These are phyloP conservation scores for Hoplostethus mediterraneus DNA, from an alignment of 2,797 vertebrate genomes.

Conservation along the genomic window DNA sequence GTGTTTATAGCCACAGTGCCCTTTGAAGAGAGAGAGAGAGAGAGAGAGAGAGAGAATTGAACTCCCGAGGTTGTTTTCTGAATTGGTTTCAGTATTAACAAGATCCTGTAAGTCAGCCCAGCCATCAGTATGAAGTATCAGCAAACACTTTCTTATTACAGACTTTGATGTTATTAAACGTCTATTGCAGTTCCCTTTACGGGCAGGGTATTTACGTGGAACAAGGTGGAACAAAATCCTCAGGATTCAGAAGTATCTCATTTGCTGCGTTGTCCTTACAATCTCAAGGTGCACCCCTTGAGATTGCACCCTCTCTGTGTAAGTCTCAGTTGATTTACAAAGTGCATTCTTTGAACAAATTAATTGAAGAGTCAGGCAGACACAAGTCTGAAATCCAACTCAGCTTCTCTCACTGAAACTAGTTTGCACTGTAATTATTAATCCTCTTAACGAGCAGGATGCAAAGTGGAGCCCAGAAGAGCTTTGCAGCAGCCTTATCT, in stretches of 20 bases:
- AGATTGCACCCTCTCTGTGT: conserved; percentile 12
- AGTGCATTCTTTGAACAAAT: conserved; percentile 48
- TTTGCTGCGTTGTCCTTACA: conserved; percentile 39
- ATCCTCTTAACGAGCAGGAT: conserved; percentile 79
- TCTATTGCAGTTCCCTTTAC: conserved; percentile 10
- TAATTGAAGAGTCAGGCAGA: conserved; percentile 48
- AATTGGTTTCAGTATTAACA: conserved; percentile 31
- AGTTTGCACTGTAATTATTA: conserved; percentile 71
- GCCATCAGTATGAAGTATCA: conserved; percentile 5
- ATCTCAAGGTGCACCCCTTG: too few relatives aligned
- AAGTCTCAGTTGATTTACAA: conserved; percentile 40
- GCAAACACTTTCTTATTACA: conserved; percentile 45
- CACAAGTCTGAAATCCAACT: conserved; percentile 42
- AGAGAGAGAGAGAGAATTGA: conserved; percentile 12
- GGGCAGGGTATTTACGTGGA: conserved; percentile 33
- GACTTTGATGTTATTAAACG: conserved; percentile 56
- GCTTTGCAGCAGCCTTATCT: conserved; percentile 71
- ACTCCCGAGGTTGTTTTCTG: conserved; percentile 33
- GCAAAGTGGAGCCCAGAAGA: conserved; percentile 72
- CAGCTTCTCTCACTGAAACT: conserved; percentile 46
- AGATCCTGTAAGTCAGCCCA: conserved; percentile 23
- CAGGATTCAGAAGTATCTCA: conserved; percentile 25
- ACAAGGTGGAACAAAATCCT: conserved; percentile 30
- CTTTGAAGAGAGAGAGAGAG: background rate
- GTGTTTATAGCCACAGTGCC: too few relatives aligned